A percentile compares a stretch with the other conserved stretches of the same genome.
Evolutionary conservation across 2,888 invertebrate genomes (phyloP).

Genomic region (Blera fallax): DNA sequence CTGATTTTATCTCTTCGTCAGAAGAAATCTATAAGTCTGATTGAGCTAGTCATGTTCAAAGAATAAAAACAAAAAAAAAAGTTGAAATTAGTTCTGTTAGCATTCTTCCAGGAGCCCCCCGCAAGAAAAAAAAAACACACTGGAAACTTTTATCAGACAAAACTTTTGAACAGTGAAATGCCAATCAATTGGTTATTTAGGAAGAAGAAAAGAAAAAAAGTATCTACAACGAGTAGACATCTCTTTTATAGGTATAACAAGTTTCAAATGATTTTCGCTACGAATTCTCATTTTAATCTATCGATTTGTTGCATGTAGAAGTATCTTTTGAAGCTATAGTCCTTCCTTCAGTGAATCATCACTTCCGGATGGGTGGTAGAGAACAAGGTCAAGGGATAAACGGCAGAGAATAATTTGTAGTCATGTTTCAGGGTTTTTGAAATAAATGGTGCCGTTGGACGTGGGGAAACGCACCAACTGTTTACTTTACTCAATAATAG

Average conservation of each 20-base stretch:
- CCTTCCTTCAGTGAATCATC: not conserved
- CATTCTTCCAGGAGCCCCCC: not conserved
- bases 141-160: constrained; percentile 34
- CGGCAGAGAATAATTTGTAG: not conserved
- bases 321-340: not conserved
- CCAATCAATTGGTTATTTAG: not conserved
- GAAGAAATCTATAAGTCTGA: constrained; percentile 32
- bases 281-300: not conserved
- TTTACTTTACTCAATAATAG: not conserved
- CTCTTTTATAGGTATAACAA: not conserved
- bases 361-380: not conserved
- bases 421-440: not conserved
- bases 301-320: not conserved
- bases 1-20: not conserved
- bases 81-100: constrained; percentile 22
- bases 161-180: constrained; percentile 26
- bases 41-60: constrained; percentile 35
- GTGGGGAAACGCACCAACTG: not conserved
- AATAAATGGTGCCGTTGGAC: too few relatives aligned
- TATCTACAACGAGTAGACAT: not conserved
- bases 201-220: not conserved
- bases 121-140: not conserved
- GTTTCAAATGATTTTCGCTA: not conserved
- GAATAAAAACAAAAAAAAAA: constrained; percentile 22
- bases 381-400: not conserved